phyloP scores from a whole-genome alignment of 2,113 vertebrate species.

The Chamaetylas fuelleborni region DNA sequence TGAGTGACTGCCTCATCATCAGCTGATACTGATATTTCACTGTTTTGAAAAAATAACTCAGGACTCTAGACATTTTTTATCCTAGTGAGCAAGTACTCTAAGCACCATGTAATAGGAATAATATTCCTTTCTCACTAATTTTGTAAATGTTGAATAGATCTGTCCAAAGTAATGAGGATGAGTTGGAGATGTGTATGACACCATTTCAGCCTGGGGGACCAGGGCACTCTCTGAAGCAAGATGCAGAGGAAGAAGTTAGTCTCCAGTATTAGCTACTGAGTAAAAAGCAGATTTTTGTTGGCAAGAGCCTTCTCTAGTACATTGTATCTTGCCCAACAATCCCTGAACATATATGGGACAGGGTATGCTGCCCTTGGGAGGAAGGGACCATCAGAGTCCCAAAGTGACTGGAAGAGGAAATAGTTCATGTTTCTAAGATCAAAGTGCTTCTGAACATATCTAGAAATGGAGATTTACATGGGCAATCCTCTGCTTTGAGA shows the following conservation, averaged over 20 bases:
- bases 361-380: background rate
- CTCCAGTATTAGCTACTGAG: background rate
- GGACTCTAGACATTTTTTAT: background rate
- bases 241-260: background rate
- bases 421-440: background rate
- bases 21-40: background rate
- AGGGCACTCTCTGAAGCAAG: background rate
- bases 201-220: background rate
- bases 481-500: background rate
- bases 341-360: background rate
- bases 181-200: background rate
- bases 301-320: background rate
- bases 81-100: background rate
- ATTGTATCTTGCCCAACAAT: background rate
- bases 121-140: background rate
- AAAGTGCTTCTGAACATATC: background rate
- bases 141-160: background rate
- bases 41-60: background rate
- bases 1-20: background rate
- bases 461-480: background rate
- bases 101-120: background rate
- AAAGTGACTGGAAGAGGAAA: background rate
- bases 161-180: background rate
- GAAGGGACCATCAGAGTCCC: background rate
- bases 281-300: background rate